Evolutionary conservation across 1,140 invertebrate species (phyloP), one percentile per base, ranked within the genome.

Genomic region (Penaeus chinensis): DNA sequence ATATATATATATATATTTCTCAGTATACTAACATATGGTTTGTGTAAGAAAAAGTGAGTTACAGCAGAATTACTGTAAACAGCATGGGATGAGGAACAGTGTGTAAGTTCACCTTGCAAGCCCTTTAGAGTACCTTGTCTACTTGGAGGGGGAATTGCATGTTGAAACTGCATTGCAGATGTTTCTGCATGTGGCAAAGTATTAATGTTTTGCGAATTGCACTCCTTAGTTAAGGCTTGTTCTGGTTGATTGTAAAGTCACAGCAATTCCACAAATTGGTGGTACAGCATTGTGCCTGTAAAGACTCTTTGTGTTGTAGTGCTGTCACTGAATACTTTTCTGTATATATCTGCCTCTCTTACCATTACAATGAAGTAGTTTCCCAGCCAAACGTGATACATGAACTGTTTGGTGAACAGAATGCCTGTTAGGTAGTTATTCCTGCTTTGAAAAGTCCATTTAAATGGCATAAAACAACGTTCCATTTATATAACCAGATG

Each of bases 401-500:
- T 65, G 71, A 80, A 62, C 42, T 61, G 63, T 78, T 32, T 71
- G 77, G 84, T 79, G 81, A 86, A 86, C 84, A 86, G 84, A 47
- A 76, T 60, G 77, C 84, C 84, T 86, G 62, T 86, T 86, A 86
- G 84, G 84, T 86, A 81, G 81, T 87, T 82, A 82, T 82, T 79
- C 86, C 71, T 87, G 86, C 86, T 87, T 87, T 82, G 74, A 65
- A 82, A 83, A 77, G 86, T 87, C 86, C 80, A 87, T 80, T 87
- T 87, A 82, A 78, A 77, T 83, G 81, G 86, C 80, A 83, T 87
- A 84, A 84, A 82, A 81, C 86, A 87, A 87, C 86, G 86, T 87
- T 87, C 86, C 86, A 87, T 87, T 87, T 87, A 78, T 81, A 82
- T 87, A 87, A 77, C 86, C 86, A 87, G 86, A 87, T 87, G 24